Conservation (phyloP, 2,797 vertebrate species). For the Myotis vivesi region DNA sequence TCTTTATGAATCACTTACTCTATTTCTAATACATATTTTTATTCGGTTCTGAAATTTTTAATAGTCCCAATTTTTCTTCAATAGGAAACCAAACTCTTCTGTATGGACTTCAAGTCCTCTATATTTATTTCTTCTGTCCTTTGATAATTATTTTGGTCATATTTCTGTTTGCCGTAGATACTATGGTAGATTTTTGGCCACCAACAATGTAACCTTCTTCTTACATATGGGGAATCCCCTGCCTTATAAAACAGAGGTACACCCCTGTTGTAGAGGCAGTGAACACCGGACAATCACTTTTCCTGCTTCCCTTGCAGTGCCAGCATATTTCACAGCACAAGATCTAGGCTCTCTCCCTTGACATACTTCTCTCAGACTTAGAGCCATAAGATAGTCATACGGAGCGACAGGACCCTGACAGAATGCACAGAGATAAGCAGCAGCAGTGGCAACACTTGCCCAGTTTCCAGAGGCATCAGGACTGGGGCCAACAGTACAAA, state of each 20-base stretch:
- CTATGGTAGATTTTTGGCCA: background rate
- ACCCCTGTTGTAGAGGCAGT: background rate
- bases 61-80: background rate
- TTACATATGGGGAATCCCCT: background rate
- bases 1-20: background rate
- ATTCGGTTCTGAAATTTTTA: background rate
- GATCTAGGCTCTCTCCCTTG: background rate
- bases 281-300: background rate
- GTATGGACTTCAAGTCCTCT: background rate
- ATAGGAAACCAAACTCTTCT: background rate
- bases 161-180: background rate
- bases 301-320: background rate
- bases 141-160: background rate
- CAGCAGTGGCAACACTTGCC: background rate
- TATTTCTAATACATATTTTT: background rate
- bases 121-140: background rate
- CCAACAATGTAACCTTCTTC: background rate
- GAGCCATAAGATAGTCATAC: background rate
- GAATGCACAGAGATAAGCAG: background rate
- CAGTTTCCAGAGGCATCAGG: background rate
- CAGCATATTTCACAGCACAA: background rate
- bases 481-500: background rate
- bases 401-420: background rate
- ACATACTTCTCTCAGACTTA: background rate
- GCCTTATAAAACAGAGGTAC: background rate